Evolutionary conservation across 1,140 invertebrate genomes (phyloP).

Genomic region (Stegodyphus dumicola): DNA sequence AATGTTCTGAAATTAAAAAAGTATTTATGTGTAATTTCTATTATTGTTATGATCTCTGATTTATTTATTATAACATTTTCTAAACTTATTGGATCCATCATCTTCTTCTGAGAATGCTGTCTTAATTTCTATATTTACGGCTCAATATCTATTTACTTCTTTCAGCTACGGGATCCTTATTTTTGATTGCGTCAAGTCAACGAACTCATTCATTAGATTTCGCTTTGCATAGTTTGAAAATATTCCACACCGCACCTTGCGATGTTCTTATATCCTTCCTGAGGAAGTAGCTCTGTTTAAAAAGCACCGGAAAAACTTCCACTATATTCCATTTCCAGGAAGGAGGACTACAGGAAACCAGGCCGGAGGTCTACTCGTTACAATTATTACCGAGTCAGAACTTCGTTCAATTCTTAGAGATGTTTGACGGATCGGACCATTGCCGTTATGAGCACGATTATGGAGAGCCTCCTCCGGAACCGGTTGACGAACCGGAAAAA

Average conservation of each 20-base stretch:
- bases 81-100: too few relatives aligned
- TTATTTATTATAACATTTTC: too few relatives aligned
- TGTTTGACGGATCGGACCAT: constrained; percentile 42
- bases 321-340: constrained; percentile 49
- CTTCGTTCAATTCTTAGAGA: constrained; percentile 5
- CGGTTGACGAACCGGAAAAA: constrained; percentile 8
- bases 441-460: constrained; percentile 14
- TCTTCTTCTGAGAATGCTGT: too few relatives aligned
- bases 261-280: constrained; percentile 49
- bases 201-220: neutral
- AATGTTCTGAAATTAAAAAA: too few relatives aligned
- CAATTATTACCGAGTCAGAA: constrained; percentile 34
- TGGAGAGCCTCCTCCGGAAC: constrained; percentile 13
- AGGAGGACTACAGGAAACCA: constrained; percentile 34
- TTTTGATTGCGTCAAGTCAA: neutral
- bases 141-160: too few relatives aligned
- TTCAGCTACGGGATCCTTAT: neutral
- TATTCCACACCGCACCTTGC: constrained; percentile 13
- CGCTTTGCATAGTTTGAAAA: neutral
- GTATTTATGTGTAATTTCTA: too few relatives aligned
- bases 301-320: constrained; percentile 48
- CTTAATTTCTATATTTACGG: too few relatives aligned
- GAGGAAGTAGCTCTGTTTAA: constrained; percentile 30
- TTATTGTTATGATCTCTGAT: too few relatives aligned
- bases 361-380: constrained; percentile 33